Evolutionary conservation across 1,140 invertebrate species (phyloP).

Genomic region (Papilio xuthus): DNA sequence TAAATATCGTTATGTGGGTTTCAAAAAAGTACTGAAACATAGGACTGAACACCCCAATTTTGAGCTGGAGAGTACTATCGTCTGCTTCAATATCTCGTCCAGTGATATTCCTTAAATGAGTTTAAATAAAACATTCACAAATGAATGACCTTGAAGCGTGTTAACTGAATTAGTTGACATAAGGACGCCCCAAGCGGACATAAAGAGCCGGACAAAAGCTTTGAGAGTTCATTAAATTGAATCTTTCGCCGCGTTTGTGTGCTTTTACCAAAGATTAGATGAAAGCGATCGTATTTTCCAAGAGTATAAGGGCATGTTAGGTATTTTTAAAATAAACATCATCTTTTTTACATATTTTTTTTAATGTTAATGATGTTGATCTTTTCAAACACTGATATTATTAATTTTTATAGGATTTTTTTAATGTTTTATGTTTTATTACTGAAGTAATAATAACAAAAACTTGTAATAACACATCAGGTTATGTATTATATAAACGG

Average conservation of each 20-base stretch:
- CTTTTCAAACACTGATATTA: too few relatives aligned
- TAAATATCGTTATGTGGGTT: neutral
- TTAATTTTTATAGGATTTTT: neutral
- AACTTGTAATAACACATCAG: too few relatives aligned
- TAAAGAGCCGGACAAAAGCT: constrained; percentile 8
- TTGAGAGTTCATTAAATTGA: constrained; percentile 25
- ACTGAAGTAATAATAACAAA: too few relatives aligned
- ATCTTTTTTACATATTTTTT: neutral
- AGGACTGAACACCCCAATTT: too few relatives aligned
- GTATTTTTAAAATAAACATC: neutral
- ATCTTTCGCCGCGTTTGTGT: constrained; percentile 2
- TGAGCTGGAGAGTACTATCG: too few relatives aligned
- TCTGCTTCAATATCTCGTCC: too few relatives aligned
- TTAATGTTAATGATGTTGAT: too few relatives aligned
- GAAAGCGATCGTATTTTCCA: neutral
- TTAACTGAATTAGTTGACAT: constrained; percentile 5
- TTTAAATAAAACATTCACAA: neutral
- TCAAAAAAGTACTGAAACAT: neutral
- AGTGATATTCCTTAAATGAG: too few relatives aligned
- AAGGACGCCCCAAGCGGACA: neutral
- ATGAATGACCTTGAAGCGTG: neutral
- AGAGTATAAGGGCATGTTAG: neutral
- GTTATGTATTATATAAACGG: neutral
- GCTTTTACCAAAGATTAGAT: neutral
- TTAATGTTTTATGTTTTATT: too few relatives aligned